A percentile compares a stretch with the other conserved stretches of the same genome.
These are phyloP conservation scores for Drosophila neonasuta DNA, from an alignment of 2,888 invertebrate species.

Conservation along the genomic window DNA sequence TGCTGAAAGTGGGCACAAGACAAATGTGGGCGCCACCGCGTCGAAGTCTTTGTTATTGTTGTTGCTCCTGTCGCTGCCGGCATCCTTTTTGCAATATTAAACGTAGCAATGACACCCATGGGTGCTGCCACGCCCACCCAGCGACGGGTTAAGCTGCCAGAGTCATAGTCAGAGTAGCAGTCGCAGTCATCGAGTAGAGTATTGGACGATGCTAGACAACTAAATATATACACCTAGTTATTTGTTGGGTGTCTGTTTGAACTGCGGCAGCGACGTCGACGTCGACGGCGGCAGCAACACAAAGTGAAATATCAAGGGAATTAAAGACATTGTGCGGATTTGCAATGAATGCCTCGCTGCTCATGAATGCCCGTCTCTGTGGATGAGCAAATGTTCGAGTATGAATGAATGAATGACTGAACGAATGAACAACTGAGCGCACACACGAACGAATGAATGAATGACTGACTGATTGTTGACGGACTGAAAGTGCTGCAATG, in stretches of 20 bases:
- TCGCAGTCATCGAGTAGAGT: not conserved
- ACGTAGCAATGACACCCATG: conserved; percentile 77
- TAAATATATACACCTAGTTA: conserved; percentile 78
- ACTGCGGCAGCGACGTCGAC: not conserved
- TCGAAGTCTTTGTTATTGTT: conserved; percentile 24
- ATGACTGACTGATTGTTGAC: conserved; percentile 59
- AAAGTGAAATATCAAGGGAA: conserved; percentile 78
- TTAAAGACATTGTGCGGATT: conserved; percentile 77
- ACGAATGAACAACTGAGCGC: conserved; percentile 28
- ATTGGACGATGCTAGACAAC: conserved; percentile 69
- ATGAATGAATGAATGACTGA: conserved; percentile 51
- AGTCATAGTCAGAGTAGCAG: not conserved
- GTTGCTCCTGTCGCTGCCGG: conserved; percentile 62
- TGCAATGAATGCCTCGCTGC: conserved; percentile 63
- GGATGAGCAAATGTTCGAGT: conserved; percentile 13
- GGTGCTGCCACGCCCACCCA: conserved; percentile 60
- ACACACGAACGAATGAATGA: conserved; percentile 21
- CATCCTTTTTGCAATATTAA: conserved; percentile 77
- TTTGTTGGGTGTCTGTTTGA: conserved; percentile 73
- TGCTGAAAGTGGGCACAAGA: conserved; percentile 59
- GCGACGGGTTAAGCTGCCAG: conserved; percentile 58
- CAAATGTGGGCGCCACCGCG: conserved; percentile 76
- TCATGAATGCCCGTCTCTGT: conserved; percentile 47
- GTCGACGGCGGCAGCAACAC: conserved; percentile 37
- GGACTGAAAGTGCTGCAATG: conserved; percentile 20